These are phyloP conservation scores for Mizuhopecten yessoensis DNA, from an alignment of 1,140 invertebrate species.

Conservation along the genomic window DNA sequence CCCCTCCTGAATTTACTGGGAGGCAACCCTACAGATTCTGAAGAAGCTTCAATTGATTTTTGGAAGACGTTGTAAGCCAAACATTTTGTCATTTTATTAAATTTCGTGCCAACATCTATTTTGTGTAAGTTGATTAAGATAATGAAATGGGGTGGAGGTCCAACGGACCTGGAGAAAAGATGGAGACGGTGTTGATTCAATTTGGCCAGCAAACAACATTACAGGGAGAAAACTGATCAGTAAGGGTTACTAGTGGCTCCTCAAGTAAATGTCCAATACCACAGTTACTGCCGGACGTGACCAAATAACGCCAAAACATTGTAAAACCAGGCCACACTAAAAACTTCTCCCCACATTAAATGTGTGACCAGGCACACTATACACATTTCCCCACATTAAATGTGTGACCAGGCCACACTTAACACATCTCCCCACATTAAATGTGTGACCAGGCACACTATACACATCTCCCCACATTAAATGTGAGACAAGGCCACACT, in stretches of 20 bases:
- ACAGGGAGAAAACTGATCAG: neutral
- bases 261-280: neutral
- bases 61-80: neutral
- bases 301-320: too few relatives aligned
- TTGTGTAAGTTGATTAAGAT: neutral
- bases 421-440: too few relatives aligned
- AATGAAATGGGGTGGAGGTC: neutral
- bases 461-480: too few relatives aligned
- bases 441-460: too few relatives aligned
- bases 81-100: conserved; percentile 11
- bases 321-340: neutral
- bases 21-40: neutral
- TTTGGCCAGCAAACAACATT: neutral
- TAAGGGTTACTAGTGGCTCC: neutral
- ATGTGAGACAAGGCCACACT: too few relatives aligned
- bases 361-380: too few relatives aligned
- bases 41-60: neutral
- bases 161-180: neutral
- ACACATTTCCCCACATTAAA: too few relatives aligned
- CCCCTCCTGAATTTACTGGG: too few relatives aligned
- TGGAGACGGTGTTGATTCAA: neutral
- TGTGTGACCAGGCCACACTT: too few relatives aligned
- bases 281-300: neutral
- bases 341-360: neutral
- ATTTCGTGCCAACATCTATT: neutral